Conservation (phyloP, 2,888 invertebrate genomes). For the Bimastos eiseni region DNA sequence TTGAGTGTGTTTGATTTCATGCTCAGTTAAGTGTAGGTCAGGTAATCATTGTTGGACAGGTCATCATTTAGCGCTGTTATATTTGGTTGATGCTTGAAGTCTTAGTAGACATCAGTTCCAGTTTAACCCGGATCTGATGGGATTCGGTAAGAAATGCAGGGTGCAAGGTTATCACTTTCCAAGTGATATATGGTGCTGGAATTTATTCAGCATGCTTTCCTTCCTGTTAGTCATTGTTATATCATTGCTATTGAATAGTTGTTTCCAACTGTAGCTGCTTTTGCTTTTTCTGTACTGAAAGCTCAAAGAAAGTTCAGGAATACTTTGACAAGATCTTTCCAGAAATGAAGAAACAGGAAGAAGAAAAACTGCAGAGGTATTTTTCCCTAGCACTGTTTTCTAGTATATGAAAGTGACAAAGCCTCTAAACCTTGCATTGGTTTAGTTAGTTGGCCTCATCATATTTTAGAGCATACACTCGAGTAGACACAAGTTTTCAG, state of each 20-base stretch:
- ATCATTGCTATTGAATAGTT: not conserved
- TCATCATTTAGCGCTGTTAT: not conserved
- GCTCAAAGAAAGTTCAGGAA: constrained; percentile 74
- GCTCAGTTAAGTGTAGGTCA: not conserved
- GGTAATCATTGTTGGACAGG: not conserved
- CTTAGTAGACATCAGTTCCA: not conserved
- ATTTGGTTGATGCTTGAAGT: not conserved
- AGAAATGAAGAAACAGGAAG: constrained; percentile 89
- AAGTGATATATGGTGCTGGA: too few relatives aligned
- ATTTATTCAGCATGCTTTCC: not conserved
- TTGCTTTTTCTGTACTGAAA: constrained; percentile 14
- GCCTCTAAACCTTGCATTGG: not conserved
- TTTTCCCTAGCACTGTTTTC: not conserved
- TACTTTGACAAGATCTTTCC: constrained; percentile 98
- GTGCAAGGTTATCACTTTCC: not conserved
- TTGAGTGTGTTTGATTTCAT: not conserved
- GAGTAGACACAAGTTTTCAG: not conserved
- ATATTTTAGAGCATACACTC: not conserved
- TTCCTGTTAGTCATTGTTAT: not conserved
- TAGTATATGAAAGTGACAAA: constrained; percentile 2
- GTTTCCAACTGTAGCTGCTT: not conserved
- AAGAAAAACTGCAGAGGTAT: constrained; percentile 74
- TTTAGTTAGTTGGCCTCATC: not conserved
- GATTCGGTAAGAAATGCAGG: not conserved
- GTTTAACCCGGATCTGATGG: not conserved